Conservation (phyloP, 2,113 vertebrate genomes). For the Saccopteryx leptura region DNA sequence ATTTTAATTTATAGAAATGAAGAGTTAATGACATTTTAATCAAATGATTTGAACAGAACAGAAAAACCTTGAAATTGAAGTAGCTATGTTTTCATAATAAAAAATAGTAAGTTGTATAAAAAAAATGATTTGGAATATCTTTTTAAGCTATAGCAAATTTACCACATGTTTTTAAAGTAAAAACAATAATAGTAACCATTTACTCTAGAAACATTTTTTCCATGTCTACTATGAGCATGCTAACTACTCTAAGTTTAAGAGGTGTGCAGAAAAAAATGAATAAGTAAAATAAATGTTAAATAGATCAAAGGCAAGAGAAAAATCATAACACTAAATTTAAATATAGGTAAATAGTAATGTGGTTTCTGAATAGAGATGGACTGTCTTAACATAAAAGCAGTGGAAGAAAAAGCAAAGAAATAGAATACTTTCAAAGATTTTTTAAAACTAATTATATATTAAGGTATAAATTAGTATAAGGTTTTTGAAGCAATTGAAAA, state of each 20-base stretch:
- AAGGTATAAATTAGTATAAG: not conserved
- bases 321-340: not conserved
- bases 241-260: not conserved
- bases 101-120: constrained; percentile 8
- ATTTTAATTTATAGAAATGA: not conserved
- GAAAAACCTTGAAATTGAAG: not conserved
- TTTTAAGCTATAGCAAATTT: not conserved
- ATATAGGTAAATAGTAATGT: not conserved
- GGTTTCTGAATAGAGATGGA: not conserved
- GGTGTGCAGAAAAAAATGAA: not conserved
- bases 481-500: constrained; percentile 20
- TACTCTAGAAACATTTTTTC: not conserved
- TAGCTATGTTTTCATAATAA: constrained; percentile 3
- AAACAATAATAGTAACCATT: not conserved
- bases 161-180: not conserved
- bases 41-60: not conserved
- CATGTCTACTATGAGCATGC: not conserved
- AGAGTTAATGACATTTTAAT: constrained; percentile 26
- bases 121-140: constrained; percentile 37
- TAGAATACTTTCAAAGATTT: not conserved
- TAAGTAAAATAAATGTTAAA: not conserved
- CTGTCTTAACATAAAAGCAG: not conserved
- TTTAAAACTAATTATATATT: not conserved
- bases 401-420: not conserved
- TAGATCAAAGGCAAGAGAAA: not conserved